These are phyloP conservation scores for Mormyrops boulengeri DNA, from an alignment of 2,797 vertebrate species.

Conservation along the genomic window DNA sequence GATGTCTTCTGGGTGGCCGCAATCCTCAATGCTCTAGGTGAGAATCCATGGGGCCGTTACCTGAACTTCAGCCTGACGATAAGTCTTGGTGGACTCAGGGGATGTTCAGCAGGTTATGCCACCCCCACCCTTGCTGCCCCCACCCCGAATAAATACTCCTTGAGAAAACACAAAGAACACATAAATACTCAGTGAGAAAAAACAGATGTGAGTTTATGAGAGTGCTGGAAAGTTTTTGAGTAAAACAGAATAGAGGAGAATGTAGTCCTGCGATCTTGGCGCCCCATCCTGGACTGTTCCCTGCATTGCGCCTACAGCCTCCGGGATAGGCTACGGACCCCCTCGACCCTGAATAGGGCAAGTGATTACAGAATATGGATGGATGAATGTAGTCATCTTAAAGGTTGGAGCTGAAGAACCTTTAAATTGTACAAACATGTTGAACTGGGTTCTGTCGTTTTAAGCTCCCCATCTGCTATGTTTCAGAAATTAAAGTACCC, in stretches of 20 bases:
- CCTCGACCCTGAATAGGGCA: background rate
- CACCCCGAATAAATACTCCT: background rate
- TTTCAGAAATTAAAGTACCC: background rate
- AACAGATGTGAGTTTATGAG: background rate
- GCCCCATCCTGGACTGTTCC: background rate
- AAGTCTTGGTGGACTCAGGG: background rate
- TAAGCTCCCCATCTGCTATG: background rate
- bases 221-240: background rate
- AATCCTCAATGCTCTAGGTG: conserved; percentile 59
- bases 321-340: background rate
- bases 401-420: background rate
- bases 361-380: background rate
- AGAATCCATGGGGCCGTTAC: background rate
- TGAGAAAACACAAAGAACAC: background rate
- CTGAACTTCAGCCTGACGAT: background rate
- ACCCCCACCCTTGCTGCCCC: background rate
- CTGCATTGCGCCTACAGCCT: no score
- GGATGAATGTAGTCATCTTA: background rate
- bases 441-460: background rate
- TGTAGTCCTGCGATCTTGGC: background rate
- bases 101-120: background rate
- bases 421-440: background rate
- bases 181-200: background rate
- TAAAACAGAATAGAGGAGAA: background rate
- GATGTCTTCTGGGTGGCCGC: conserved; percentile 63